Percentiles rank a stretch among this genome's conserved stretches.
Evolutionary conservation across 2,113 vertebrate genomes (phyloP).

Genomic region (Neolamprologus falcicula): DNA sequence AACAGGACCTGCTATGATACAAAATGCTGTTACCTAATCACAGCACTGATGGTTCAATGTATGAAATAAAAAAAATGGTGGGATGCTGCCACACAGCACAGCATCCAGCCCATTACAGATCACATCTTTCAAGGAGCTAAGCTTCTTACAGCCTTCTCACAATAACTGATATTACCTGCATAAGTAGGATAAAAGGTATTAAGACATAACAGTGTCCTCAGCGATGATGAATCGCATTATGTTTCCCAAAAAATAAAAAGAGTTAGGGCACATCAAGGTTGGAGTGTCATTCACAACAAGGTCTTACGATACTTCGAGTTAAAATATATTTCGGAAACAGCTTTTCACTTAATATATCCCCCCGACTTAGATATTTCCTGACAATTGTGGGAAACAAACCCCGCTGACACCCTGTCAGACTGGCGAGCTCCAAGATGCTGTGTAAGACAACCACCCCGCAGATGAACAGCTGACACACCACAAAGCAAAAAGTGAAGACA

Average conservation of each 20-base stretch:
- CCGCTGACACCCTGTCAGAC: conserved; percentile 10
- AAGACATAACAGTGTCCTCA: not conserved
- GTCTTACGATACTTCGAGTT: not conserved
- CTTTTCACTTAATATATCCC: not conserved
- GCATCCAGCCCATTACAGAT: not conserved
- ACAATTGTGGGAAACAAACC: conserved; percentile 3
- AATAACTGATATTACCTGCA: not conserved
- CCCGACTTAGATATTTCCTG: not conserved
- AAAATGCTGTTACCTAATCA: not conserved
- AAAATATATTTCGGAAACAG: not conserved
- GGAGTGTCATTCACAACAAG: not conserved
- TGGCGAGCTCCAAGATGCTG: conserved; percentile 6
- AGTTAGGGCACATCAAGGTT: not conserved
- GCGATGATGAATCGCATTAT: not conserved
- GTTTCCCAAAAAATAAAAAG: not conserved
- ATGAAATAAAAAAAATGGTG: not conserved
- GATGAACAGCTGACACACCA: conserved; percentile 43
- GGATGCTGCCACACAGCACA: not conserved
- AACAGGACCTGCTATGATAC: not conserved
- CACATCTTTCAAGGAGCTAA: not conserved
- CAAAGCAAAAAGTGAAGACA: conserved; percentile 28
- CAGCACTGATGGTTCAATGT: not conserved
- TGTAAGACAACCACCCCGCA: conserved; percentile 6
- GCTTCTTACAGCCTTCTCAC: not conserved
- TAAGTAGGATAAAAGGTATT: not conserved